These are phyloP conservation scores for Lacanobia oleracea DNA, from an alignment of 2,888 invertebrate species.

Conservation along the genomic window DNA sequence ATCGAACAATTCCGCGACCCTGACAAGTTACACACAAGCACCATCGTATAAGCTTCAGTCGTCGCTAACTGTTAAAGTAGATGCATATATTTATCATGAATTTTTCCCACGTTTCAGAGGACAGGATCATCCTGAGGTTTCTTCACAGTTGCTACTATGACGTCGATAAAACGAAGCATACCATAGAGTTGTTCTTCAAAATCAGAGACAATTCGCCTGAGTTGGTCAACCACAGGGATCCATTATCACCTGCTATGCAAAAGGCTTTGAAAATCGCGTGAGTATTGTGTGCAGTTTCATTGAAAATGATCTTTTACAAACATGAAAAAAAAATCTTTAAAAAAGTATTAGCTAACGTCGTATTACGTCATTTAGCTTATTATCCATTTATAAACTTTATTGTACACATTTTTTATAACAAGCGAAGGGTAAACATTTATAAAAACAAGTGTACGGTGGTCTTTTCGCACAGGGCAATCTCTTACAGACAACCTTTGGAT, in stretches of 20 bases:
- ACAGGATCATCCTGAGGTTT: conserved; percentile 87
- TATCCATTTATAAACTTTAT: too few species aligned
- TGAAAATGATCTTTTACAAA: neutral
- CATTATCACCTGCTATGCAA: conserved; percentile 84
- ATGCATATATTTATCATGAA: neutral
- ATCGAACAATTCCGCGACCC: too few species aligned
- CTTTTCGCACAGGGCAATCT: too few species aligned
- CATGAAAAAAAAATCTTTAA: too few species aligned
- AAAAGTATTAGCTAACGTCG: too few species aligned
- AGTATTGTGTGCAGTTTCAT: conserved; percentile 68
- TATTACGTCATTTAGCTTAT: too few species aligned
- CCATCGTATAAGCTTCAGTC: neutral
- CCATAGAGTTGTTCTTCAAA: conserved; percentile 87
- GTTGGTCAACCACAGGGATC: conserved; percentile 90
- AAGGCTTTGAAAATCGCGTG: conserved; percentile 89
- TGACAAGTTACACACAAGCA: neutral
- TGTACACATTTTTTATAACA: too few species aligned
- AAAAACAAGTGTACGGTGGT: too few species aligned
- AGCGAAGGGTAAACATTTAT: too few species aligned
- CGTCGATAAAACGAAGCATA: conserved; percentile 88
- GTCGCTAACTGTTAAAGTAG: neutral
- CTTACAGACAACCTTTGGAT: too few species aligned
- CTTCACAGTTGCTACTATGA: conserved; percentile 90
- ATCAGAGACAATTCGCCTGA: conserved; percentile 90
- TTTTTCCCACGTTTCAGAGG: conserved; percentile 83